Conservation (phyloP, 2,888 invertebrate genomes). For the Sinopyrophorus schimmeli region DNA sequence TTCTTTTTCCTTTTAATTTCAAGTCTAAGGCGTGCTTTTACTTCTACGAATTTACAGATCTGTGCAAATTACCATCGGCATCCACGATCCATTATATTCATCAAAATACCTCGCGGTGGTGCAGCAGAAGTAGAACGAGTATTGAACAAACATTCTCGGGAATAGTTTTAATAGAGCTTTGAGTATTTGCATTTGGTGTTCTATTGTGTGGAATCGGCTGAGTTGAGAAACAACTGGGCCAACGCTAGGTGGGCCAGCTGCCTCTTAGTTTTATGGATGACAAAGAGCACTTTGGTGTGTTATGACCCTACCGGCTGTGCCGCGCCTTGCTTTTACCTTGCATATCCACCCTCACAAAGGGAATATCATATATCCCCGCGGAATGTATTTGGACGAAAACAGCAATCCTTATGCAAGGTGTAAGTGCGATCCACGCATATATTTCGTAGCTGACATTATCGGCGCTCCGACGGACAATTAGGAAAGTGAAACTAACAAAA, state of each 20-base stretch:
- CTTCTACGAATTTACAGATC: too few relatives aligned
- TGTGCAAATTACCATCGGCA: too few relatives aligned
- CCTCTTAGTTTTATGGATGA: constrained; percentile 52
- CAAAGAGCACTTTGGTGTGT: constrained; percentile 50
- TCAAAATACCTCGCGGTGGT: too few relatives aligned
- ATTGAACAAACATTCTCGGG: too few relatives aligned
- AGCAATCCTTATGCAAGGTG: constrained; percentile 20
- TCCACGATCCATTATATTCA: too few relatives aligned
- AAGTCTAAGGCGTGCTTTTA: too few relatives aligned
- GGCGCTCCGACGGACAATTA: constrained; percentile 8
- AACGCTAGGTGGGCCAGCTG: constrained; percentile 48
- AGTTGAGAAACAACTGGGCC: constrained; percentile 39
- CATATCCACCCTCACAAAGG: constrained; percentile 40
- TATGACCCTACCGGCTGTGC: constrained; percentile 48
- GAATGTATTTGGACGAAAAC: constrained; percentile 23
- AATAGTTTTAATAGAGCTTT: too few relatives aligned
- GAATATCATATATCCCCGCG: constrained; percentile 33
- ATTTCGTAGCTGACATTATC: constrained; percentile 14
- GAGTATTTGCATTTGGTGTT: too few relatives aligned
- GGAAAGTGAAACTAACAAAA: constrained; percentile 24
- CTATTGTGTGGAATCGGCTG: too few relatives aligned
- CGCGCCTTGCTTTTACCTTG: constrained; percentile 38
- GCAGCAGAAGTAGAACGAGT: too few relatives aligned
- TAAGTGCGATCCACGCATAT: constrained; percentile 24
- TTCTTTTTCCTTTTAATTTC: too few relatives aligned